Evolutionary conservation across 2,888 invertebrate species (phyloP), one percentile per base, ranked within the genome.

Genomic region (Omphaloscelis lunosa): DNA sequence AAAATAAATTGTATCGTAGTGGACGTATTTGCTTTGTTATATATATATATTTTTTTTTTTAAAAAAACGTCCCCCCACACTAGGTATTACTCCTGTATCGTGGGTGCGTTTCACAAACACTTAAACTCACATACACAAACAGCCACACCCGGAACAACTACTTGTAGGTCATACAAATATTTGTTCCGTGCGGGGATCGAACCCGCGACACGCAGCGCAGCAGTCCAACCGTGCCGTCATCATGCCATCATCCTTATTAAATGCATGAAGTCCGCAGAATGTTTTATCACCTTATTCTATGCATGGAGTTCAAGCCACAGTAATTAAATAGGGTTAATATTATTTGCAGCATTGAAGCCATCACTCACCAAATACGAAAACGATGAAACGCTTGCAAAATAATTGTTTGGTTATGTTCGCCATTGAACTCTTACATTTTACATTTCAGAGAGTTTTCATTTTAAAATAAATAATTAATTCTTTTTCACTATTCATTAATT

Each of bases 251-350:
- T n/a, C n/a, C n/a, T n/a, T 6, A 53, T 45, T 29, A 29, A 8
- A 80, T 65, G 29, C 15, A 72, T 27, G 34, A 56, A 61, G 17
- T 48, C 11, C 45, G 23, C 48, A 41, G 20, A 39, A 53, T 82
- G 9, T 27, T 53, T 53, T 48, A 41, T 67, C 23, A 27, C 17
- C 23, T 11, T 63, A 63, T 82, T 62, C 45, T 56, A 11, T 41
- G 27, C 41, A 58, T 62, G 27, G 23, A 68, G 3, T 34, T 34
- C 51, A 34, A 27, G 67, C 23, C 41, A 27, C 39, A 27, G 23
- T 51, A 62, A 83, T 77, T 82, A 51, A 79, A 48, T 29, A 56
- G 17, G 53, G 59, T 39, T 75, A 59, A 75, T 66, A 75, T 66
- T 67, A n/a, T n/a, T n/a, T n/a, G n/a, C n/a, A 23, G 6, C 48